Base-by-base conservation (phyloP, 2,113 vertebrate species). In the Leucopsar rothschildi region DNA sequence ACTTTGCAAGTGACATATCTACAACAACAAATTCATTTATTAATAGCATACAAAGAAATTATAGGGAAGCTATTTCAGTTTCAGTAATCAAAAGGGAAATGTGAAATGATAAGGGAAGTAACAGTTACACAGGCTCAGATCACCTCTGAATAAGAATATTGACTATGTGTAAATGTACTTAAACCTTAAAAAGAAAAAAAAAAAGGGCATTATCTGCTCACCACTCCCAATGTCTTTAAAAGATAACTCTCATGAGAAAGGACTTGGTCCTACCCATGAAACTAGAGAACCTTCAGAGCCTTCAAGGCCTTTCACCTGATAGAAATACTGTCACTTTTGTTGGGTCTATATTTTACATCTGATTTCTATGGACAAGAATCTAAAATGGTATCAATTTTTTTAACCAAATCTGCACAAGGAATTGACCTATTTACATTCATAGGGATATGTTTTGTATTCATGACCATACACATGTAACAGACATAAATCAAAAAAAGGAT, bases 381-480 rank as follows among this genome's bases (percentile, higher is more conserved):
- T 50, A 70, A 93, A 86, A 94, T 95, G 11, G 25, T 77, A 81
- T 69, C 47, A 6, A 6, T 9, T 47, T 61, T 65, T 79, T 47
- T 12, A 53, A 76, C 21, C 16, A 60, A 95, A 88, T 94, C 85
- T 96, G 79, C 77, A 89, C 86, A 96, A 95, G 92, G 22, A 93
- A 86, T 68, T 96, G 97, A 97, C 94, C 95, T 75, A 97, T 93
- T 97, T 97, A 94, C 80, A 92, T 92, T 97, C 83, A 82, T 11
- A 94, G 81, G 82, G 69, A 88, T 66, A 79, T 25, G 89, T 91
- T 97, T 92, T 71, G 91, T 92, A 97, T 97, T 97, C 96, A 92
- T 40, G 65, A 82, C 71, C 95, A 96, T 31, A 88, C 49, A 70
- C 66, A 89, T 15, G 35, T 57, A 93, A 91, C 52, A 94, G 84